Evolutionary conservation across 2,888 invertebrate genomes (phyloP).

Genomic region (Drosophila mercatorum): DNA sequence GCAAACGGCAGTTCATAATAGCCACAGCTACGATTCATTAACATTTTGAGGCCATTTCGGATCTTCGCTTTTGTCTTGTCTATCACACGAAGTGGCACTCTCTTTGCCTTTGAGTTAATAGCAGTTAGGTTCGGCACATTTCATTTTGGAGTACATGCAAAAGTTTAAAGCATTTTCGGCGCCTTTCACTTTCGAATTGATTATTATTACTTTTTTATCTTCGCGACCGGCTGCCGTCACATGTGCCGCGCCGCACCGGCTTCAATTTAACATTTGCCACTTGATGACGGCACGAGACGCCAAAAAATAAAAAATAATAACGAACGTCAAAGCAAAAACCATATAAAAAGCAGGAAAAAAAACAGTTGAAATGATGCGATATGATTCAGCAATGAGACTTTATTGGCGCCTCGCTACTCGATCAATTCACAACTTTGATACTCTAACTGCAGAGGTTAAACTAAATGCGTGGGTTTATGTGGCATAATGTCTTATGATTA

Average conservation of each 20-base stretch:
- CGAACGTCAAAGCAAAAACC: conserved; percentile 1
- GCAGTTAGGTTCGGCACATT: conserved; percentile 21
- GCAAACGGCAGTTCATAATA: conserved; percentile 41
- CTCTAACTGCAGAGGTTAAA: neutral
- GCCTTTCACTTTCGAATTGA: conserved; percentile 61
- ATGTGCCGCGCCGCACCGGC: conserved; percentile 41
- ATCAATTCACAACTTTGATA: conserved; percentile 25
- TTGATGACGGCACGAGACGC: conserved; percentile 50
- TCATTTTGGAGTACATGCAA: conserved; percentile 35
- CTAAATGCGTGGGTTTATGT: neutral
- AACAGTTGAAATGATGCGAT: conserved; percentile 19
- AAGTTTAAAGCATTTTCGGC: conserved; percentile 34
- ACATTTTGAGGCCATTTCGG: conserved; percentile 36
- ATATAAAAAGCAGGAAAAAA: neutral
- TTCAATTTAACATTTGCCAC: conserved; percentile 56
- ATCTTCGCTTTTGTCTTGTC: conserved; percentile 16
- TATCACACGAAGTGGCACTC: conserved; percentile 22
- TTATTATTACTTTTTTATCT: conserved; percentile 20
- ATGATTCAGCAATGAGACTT: conserved; percentile 50
- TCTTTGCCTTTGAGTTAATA: conserved; percentile 22
- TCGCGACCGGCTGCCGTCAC: conserved; percentile 21
- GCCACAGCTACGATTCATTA: conserved; percentile 43
- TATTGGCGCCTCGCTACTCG: conserved; percentile 28
- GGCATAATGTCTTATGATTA: neutral
- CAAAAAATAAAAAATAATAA: conserved; percentile 18